Evolutionary conservation across 2,113 vertebrate species (phyloP).

Genomic region (Dolichotis patagonum): DNA sequence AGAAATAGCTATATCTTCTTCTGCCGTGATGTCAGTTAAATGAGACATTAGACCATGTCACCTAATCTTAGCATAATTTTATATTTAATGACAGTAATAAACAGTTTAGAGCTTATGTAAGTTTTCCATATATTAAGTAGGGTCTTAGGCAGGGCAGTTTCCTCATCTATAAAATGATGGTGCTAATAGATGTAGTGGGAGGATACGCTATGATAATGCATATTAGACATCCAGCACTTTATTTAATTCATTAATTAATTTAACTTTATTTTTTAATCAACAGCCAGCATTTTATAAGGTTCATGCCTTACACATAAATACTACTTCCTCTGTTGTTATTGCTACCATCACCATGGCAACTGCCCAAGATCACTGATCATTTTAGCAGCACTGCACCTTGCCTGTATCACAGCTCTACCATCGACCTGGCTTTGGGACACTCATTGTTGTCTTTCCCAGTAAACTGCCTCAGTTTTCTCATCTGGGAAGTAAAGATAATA

Average conservation of each 20-base stretch:
- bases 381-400: background rate
- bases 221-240: background rate
- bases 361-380: background rate
- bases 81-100: background rate
- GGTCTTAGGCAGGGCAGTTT: background rate
- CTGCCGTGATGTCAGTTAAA: background rate
- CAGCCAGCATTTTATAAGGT: background rate
- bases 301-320: background rate
- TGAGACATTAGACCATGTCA: background rate
- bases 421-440: background rate
- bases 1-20: background rate
- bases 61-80: background rate
- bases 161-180: background rate
- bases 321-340: background rate
- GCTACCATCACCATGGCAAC: fast-evolving
- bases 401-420: background rate
- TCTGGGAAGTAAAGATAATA: background rate
- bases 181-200: background rate
- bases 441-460: background rate
- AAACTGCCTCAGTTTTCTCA: background rate
- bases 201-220: background rate
- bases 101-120: background rate
- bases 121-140: background rate
- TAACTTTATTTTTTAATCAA: no score
- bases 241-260: no score